These are phyloP conservation scores for Mico argentatus DNA, from an alignment of 2,797 vertebrate genomes.

Conservation along the genomic window DNA sequence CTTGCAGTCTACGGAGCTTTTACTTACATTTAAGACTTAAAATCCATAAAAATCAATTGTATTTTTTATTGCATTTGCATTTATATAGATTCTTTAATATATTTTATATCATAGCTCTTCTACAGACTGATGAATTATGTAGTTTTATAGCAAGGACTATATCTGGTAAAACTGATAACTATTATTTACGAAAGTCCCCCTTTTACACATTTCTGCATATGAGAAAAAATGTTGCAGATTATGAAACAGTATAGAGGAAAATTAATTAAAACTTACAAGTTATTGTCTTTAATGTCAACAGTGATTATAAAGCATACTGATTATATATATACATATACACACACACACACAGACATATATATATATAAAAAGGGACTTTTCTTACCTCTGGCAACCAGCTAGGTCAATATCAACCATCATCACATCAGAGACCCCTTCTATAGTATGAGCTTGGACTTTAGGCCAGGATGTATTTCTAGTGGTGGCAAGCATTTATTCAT, in stretches of 20 bases:
- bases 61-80: slow-evolving; percentile 75
- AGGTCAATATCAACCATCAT: background rate
- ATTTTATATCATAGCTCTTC: slow-evolving; percentile 58
- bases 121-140: slow-evolving; percentile 44
- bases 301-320: background rate
- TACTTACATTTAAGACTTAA: slow-evolving; percentile 69
- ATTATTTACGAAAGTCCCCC: slow-evolving; percentile 21
- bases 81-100: slow-evolving; percentile 64
- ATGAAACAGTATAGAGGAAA: background rate
- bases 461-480: background rate
- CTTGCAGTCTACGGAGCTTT: slow-evolving; percentile 50
- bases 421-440: background rate
- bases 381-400: background rate
- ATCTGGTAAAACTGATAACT: slow-evolving; percentile 17
- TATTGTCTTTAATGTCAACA: background rate
- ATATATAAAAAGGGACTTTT: background rate
- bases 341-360: background rate
- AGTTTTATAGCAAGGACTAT: background rate
- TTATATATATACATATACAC: background rate
- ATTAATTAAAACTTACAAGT: background rate
- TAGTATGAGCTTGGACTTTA: background rate
- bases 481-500: background rate
- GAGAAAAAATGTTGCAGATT: slow-evolving; percentile 1
- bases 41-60: slow-evolving; percentile 56
- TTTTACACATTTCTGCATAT: slow-evolving; percentile 38